Base-by-base conservation (phyloP, 2,797 vertebrate species). In the Pelodytes ibericus region DNA sequence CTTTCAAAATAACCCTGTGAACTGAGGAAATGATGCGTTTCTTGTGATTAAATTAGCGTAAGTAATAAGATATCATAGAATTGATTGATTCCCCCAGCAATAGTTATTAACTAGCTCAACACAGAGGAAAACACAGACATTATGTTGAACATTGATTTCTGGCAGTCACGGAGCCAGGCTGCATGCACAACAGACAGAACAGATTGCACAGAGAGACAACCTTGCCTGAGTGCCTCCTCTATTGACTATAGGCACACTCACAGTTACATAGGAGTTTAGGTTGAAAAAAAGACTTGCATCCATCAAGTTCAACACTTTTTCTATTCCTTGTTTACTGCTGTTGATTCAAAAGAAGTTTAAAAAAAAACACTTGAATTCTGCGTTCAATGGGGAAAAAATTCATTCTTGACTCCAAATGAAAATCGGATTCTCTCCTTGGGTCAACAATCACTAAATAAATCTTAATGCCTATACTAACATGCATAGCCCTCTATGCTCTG, bases 41-140 rank as follows among this genome's bases (percentile, higher is more conserved):
- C 91, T 93, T 95, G 93, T 94, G 93, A 95, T 95, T 96, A 94
- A 98, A 96, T 97, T 97, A 96, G 95, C 90, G 89, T 95, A 94
- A 95, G 94, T 96, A 96, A 97, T 96, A 97, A 96, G 94, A 95
- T 95, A 96, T 96, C 95, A 96, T 93, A 94, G 91, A 92, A 92
- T 91, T 94, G 94, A 97, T 96, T 97, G 95, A 98, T 98, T 92
- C 92, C 93, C 77, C 83, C 83, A 88, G 91, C 93, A 94, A 93
- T 87, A 91, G 91, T 95, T 93, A 95, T 95, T 95, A 97, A 95
- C 93, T 93, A 94, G 91, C 91, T 93, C 90, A 89, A 91, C 94
- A 93, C 91, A 89, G 86, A 92, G 85, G 84, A 87, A 93, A 93
- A 90, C 92, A 93, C 91, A 85, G 81, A 92, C 92, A 97, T 96